These are phyloP conservation scores for Macrosoma leucophasiata DNA, from an alignment of 2,888 invertebrate genomes.

Conservation along the genomic window DNA sequence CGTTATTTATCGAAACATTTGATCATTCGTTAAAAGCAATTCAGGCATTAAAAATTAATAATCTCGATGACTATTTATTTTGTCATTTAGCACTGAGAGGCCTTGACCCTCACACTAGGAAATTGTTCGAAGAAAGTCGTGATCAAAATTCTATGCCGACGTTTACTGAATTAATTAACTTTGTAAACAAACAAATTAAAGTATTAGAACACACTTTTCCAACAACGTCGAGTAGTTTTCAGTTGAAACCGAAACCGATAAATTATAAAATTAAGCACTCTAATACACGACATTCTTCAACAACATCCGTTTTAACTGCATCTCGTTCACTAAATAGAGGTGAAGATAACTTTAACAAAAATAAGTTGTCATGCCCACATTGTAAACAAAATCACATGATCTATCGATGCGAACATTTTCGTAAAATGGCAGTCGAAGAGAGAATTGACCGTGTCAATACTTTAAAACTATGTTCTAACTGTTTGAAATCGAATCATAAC, in stretches of 20 bases:
- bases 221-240: neutral
- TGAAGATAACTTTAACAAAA: no score
- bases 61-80: neutral
- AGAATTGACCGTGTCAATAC: constrained; percentile 6
- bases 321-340: neutral
- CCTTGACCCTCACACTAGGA: neutral
- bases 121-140: neutral
- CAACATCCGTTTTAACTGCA: neutral
- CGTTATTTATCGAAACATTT: constrained; percentile 13
- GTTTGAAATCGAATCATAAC: constrained; percentile 2
- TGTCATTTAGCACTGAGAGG: neutral
- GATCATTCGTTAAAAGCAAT: constrained; percentile 11
- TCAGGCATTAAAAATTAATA: constrained; percentile 1
- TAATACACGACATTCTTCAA: neutral
- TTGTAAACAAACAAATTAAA: no score
- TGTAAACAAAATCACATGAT: neutral
- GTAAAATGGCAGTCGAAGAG: neutral
- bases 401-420: constrained; percentile 1
- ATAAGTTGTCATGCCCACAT: no score
- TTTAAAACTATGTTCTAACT: constrained; percentile 3
- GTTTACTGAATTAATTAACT: constrained; percentile 4
- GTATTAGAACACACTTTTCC: constrained; percentile 1
- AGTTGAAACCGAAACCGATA: neutral
- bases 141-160: constrained; percentile 4
- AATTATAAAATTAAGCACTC: no score